phyloP scores from a whole-genome alignment of 2,113 vertebrate species.

The Aphelocoma coerulescens region DNA sequence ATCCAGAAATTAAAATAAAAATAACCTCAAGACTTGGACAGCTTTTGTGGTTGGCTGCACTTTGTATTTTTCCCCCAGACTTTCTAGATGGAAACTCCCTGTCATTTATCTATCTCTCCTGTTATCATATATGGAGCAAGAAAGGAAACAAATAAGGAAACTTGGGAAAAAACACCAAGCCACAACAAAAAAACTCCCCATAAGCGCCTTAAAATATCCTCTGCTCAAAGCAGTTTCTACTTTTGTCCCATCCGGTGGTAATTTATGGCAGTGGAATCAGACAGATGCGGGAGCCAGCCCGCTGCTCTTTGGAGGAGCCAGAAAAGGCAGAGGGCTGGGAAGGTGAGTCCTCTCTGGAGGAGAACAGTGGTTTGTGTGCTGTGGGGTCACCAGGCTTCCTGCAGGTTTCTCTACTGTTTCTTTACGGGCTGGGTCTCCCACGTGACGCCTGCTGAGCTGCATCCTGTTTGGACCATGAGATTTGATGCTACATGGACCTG shows the following conservation, averaged over 20 bases:
- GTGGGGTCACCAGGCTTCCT: neutral
- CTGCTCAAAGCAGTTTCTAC: neutral
- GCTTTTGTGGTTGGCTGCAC: neutral
- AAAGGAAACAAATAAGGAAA: slow-evolving; percentile 32
- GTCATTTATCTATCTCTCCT: neutral
- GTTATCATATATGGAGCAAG: neutral
- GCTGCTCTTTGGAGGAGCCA: slow-evolving; percentile 4
- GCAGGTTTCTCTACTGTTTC: neutral
- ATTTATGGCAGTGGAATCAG: neutral
- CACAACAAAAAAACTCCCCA: neutral
- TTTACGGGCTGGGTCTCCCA: neutral
- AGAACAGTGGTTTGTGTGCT: neutral
- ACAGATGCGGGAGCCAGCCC: neutral
- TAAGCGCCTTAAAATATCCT: neutral
- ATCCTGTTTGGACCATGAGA: neutral
- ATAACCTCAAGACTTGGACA: neutral
- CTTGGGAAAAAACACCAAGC: neutral
- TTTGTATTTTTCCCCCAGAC: neutral
- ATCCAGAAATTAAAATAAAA: neutral
- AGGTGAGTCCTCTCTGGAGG: neutral
- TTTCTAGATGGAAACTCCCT: neutral
- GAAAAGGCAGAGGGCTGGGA: slow-evolving; percentile 4
- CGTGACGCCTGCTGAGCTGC: neutral
- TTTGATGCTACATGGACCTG: neutral
- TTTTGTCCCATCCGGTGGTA: slow-evolving; percentile 8